Evolutionary conservation across 35 echinoderm and acorn worm species (phyloP).

Genomic region (Hemicentrotus pulcherrimus): DNA sequence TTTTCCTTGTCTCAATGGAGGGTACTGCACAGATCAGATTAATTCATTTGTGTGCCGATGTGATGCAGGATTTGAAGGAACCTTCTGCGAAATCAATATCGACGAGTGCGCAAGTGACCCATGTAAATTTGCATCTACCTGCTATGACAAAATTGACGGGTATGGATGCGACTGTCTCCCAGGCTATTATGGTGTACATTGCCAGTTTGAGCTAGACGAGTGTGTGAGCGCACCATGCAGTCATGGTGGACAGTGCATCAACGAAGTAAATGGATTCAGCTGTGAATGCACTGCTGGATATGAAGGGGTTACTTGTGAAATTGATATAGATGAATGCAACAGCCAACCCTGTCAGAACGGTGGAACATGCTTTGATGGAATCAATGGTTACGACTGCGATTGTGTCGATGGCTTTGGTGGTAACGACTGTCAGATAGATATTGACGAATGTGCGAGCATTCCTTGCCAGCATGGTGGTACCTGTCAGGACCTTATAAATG

Average conservation of each 20-base stretch:
- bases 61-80: constrained; percentile 49
- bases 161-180: constrained; percentile 63
- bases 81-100: constrained; percentile 56
- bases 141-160: constrained; percentile 53
- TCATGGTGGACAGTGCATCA: constrained; percentile 43
- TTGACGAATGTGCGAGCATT: constrained; percentile 59
- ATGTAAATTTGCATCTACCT: constrained; percentile 58
- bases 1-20: constrained; percentile 65
- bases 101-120: constrained; percentile 58
- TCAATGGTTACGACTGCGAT: constrained; percentile 63
- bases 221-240: constrained; percentile 54
- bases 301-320: constrained; percentile 56
- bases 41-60: constrained; percentile 54
- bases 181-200: constrained; percentile 50
- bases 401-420: constrained; percentile 50
- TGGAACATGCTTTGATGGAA: constrained; percentile 52
- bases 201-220: constrained; percentile 53
- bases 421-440: constrained; percentile 48
- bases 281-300: constrained; percentile 63
- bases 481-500: constrained; percentile 60
- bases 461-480: constrained; percentile 61
- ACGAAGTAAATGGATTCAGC: constrained; percentile 29
- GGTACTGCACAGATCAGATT: constrained; percentile 43
- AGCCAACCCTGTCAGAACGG: constrained; percentile 52
- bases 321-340: constrained; percentile 51